Conservation (phyloP, 2,113 vertebrate species). For the Zosterops japonicus region DNA sequence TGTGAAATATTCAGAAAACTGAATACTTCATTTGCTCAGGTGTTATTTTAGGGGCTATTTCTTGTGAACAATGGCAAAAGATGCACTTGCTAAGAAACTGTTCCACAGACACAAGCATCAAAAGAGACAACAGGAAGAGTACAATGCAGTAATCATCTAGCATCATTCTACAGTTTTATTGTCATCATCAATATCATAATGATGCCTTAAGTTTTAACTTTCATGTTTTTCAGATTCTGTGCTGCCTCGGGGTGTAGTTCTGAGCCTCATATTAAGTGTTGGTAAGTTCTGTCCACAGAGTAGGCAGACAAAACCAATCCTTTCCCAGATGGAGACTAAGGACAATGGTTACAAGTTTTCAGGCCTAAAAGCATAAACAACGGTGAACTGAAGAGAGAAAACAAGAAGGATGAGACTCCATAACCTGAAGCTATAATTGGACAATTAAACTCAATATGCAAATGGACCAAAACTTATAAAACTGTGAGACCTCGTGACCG, state of each 20-base stretch:
- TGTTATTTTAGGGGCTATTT: conserved; percentile 12
- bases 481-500: no score
- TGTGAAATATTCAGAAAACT: background rate
- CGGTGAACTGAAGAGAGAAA: no score
- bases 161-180: background rate
- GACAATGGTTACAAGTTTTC: background rate
- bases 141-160: background rate
- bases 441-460: no score
- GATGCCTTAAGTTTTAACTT: no score
- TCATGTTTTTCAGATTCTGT: no score
- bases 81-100: background rate
- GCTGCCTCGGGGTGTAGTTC: no score
- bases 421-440: no score
- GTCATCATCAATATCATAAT: background rate
- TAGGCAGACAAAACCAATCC: background rate
- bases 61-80: conserved; percentile 37
- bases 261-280: no score
- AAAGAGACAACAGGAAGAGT: background rate
- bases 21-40: background rate
- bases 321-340: background rate
- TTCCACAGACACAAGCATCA: background rate
- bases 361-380: background rate
- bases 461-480: no score
- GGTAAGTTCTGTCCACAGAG: background rate
- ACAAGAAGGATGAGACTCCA: no score